Percentiles rank a stretch among this genome's conserved stretches.
Evolutionary conservation across 2,888 invertebrate genomes (phyloP).

Genomic region (Abscondita cerata): DNA sequence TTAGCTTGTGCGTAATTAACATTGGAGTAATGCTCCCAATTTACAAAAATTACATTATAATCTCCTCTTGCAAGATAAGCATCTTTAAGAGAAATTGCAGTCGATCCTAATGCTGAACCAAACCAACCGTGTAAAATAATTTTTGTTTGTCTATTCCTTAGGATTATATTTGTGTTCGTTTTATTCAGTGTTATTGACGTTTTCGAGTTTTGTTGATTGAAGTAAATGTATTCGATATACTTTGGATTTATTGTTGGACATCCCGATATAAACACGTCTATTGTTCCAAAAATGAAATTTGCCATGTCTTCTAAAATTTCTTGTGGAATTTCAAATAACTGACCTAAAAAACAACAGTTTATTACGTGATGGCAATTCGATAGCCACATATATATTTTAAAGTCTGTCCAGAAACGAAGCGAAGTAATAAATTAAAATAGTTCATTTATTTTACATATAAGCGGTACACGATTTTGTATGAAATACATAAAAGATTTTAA

Average conservation of each 20-base stretch:
- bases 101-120: slow-evolving; percentile 7
- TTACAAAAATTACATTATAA: slow-evolving; percentile 27
- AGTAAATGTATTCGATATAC: slow-evolving; percentile 17
- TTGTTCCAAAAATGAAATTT: slow-evolving; percentile 13
- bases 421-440: too few species aligned
- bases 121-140: slow-evolving; percentile 30
- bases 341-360: slow-evolving; percentile 25
- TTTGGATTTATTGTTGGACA: slow-evolving; percentile 15
- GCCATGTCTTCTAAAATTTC: slow-evolving; percentile 18
- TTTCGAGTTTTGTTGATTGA: slow-evolving; percentile 12
- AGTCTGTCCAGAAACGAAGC: too few species aligned
- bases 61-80: slow-evolving; percentile 25
- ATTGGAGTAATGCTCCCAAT: slow-evolving; percentile 24
- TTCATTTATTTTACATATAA: too few species aligned
- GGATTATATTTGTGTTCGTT: slow-evolving; percentile 12
- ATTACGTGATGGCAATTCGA: too few species aligned
- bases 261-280: slow-evolving; percentile 22
- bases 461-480: too few species aligned
- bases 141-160: slow-evolving; percentile 13
- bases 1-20: slow-evolving; percentile 24
- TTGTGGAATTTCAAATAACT: slow-evolving; percentile 12
- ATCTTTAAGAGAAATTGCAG: slow-evolving; percentile 11
- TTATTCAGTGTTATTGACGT: slow-evolving; percentile 14
- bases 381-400: too few species aligned
- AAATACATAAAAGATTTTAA: too few species aligned